Evolutionary conservation across 2,888 invertebrate species (phyloP).

Genomic region (Scaptomyza flava): DNA sequence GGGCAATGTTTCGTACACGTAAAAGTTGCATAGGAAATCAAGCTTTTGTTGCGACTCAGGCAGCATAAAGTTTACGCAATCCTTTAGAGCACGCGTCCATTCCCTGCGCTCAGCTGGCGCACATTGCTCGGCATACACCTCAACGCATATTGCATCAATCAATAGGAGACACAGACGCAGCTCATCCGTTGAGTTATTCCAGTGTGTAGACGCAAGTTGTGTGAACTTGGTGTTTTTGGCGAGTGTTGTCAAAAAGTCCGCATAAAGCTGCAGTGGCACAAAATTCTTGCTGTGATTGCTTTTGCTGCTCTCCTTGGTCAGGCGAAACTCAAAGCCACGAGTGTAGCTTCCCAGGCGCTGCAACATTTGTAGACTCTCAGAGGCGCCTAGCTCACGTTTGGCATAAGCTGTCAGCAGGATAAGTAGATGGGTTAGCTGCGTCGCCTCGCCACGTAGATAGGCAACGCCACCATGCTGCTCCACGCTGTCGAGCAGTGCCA

Average conservation of each 20-base stretch:
- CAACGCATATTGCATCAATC: constrained; percentile 58
- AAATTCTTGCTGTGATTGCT: constrained; percentile 83
- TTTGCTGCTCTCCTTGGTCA: constrained; percentile 29
- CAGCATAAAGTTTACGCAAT: constrained; percentile 85
- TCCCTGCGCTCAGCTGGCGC: constrained; percentile 54
- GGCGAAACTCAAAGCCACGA: constrained; percentile 54
- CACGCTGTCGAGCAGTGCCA: constrained; percentile 74
- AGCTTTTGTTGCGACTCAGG: constrained; percentile 85
- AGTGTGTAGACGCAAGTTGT: constrained; percentile 64
- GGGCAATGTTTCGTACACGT: constrained; percentile 77
- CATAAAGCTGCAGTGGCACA: constrained; percentile 86
- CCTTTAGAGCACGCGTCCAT: constrained; percentile 80
- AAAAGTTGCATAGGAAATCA: constrained; percentile 87
- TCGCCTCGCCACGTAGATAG: constrained; percentile 44
- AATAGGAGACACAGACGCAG: constrained; percentile 65
- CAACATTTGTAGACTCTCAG: constrained; percentile 65
- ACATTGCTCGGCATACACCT: constrained; percentile 28
- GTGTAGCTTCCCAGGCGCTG: constrained; percentile 53
- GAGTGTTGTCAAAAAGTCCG: constrained; percentile 86
- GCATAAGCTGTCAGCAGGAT: constrained; percentile 73
- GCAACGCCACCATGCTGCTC: constrained; percentile 56
- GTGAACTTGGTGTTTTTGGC: constrained; percentile 84
- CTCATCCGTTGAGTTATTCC: constrained; percentile 63
- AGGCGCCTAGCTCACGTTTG: constrained; percentile 52
- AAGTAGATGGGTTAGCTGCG: constrained; percentile 72